phyloP scores from a whole-genome alignment of 2,797 vertebrate species.

The Manis crassicaudata region DNA sequence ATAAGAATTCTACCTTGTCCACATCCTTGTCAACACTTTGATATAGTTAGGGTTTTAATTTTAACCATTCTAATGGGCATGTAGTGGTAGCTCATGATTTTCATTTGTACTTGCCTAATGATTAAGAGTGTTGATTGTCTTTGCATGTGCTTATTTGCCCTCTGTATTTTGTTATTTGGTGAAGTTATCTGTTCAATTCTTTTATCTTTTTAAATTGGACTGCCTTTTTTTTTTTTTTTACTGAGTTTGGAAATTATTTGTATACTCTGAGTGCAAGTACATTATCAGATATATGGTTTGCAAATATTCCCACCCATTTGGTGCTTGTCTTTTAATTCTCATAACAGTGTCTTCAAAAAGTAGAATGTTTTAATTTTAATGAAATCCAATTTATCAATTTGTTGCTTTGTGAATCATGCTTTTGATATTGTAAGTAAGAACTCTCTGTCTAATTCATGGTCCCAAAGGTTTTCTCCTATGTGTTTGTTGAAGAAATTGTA shows the following conservation, averaged over 20 bases:
- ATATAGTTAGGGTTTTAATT: not conserved
- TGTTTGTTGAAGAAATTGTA: not conserved
- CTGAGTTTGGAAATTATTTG: not conserved
- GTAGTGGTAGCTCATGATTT: not conserved
- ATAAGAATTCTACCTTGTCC: not conserved
- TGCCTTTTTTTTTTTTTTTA: not conserved
- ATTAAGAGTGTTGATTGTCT: not conserved
- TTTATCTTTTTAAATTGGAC: not conserved
- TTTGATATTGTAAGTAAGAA: not conserved
- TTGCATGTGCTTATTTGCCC: not conserved
- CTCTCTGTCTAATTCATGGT: not conserved
- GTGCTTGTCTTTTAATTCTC: not conserved
- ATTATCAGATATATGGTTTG: not conserved
- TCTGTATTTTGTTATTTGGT: not conserved
- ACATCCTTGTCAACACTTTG: not conserved
- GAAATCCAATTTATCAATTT: not conserved
- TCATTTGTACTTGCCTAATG: not conserved
- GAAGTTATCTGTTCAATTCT: not conserved
- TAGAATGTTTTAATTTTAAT: not conserved
- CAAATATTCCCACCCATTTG: not conserved
- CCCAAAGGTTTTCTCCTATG: not conserved
- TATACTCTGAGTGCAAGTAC: not conserved
- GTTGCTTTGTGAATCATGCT: not conserved
- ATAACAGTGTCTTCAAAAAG: not conserved
- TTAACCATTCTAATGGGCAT: not conserved